Evolutionary conservation across 2,888 invertebrate genomes (phyloP).

Genomic region (Tricholauxania praeusta): DNA sequence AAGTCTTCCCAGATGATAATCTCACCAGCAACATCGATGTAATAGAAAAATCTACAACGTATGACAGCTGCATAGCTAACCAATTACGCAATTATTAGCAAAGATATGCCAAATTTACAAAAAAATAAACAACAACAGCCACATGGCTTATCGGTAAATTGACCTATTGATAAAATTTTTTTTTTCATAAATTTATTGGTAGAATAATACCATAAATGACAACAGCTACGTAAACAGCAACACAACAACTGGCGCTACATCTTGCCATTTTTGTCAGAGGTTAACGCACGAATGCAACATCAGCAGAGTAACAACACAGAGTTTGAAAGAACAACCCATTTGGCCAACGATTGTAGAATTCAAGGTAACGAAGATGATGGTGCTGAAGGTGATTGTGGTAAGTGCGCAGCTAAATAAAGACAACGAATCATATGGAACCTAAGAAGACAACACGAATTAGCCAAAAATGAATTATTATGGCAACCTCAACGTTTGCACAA

Average conservation of each 20-base stretch:
- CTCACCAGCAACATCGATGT: background rate
- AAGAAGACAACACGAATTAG: background rate
- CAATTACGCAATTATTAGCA: slow-evolving; percentile 31
- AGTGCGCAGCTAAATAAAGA: background rate
- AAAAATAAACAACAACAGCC: background rate
- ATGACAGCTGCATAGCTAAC: slow-evolving; percentile 15
- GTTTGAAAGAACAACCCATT: too few relatives aligned
- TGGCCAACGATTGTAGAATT: too few relatives aligned
- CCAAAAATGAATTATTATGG: background rate
- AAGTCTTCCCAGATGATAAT: too few relatives aligned
- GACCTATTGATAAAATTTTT: background rate
- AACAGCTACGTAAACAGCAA: too few relatives aligned
- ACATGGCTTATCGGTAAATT: slow-evolving; percentile 22
- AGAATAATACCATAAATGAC: too few relatives aligned
- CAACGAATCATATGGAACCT: background rate
- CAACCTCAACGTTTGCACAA: background rate
- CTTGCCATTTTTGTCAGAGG: background rate
- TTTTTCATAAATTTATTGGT: too few relatives aligned
- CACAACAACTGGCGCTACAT: too few relatives aligned
- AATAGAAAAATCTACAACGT: background rate
- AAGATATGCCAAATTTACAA: slow-evolving; percentile 9
- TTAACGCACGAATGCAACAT: slow-evolving; percentile 3
- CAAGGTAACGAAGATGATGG: background rate
- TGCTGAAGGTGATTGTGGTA: background rate
- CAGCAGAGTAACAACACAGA: too few relatives aligned